These are phyloP conservation scores for Vidua macroura DNA, from an alignment of 2,113 vertebrate species.

Conservation along the genomic window DNA sequence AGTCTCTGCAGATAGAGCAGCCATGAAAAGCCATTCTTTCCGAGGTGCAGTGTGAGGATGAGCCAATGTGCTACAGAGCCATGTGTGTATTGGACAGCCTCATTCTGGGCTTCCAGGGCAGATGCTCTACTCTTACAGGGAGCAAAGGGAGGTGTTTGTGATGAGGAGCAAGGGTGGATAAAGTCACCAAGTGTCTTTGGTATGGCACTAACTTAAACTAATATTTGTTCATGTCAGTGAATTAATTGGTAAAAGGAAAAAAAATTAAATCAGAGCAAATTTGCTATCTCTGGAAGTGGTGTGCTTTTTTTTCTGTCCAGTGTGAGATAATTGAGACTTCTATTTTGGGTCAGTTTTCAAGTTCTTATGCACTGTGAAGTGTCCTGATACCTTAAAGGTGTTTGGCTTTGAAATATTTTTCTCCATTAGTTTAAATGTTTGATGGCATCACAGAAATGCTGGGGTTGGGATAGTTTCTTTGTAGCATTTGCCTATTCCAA, in stretches of 20 bases:
- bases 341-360: not conserved
- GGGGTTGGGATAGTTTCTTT: not conserved
- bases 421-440: not conserved
- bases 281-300: not conserved
- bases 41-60: not conserved
- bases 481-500: not conserved
- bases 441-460: not conserved
- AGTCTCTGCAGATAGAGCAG: not conserved
- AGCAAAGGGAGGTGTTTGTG: not conserved
- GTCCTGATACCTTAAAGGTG: not conserved
- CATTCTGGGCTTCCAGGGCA: not conserved
- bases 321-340: not conserved
- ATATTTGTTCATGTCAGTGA: not conserved
- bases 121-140: not conserved
- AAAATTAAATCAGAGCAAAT: not conserved
- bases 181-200: not conserved
- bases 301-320: not conserved
- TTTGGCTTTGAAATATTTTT: not conserved
- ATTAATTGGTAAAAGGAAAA: not conserved
- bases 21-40: not conserved
- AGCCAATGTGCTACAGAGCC: not conserved
- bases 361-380: not conserved
- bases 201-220: not conserved
- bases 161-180: not conserved
- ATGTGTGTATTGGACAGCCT: rapidly evolving